Evolutionary conservation across 2,113 vertebrate genomes (phyloP), one percentile per base, ranked within the genome.

Genomic region (Romanogobio albipinnatus): DNA sequence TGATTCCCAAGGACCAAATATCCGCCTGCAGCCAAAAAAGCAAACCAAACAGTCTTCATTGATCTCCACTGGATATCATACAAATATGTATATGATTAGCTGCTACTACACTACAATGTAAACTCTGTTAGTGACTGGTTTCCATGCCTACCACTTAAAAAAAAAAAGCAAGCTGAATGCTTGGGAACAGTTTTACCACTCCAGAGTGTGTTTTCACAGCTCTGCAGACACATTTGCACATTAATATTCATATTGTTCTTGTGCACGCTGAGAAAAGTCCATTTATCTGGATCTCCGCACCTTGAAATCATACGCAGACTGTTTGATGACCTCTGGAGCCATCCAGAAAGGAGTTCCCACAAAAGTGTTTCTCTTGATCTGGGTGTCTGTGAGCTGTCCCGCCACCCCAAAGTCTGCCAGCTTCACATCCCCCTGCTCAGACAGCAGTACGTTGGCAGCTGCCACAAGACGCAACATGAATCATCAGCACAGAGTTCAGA

Each of bases 291-390:
- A 76, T 53, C 73, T 74, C 80, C 85, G 6, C 47, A 89, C 9
- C 43, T 90, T 87, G 58, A 84, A 87, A 89, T 99, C 98, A 0
- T 99, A 99, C 22, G 98, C 97, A 0, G 98, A 99, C 93, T 99
- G 98, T 91, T 99, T 99, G 93, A 99, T 99, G 90, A 99, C 98
- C 90, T 99, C 98, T 0, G 98, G 98, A 1, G 98, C 98, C 98
- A 99, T 99, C 98, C 98, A 99, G 94, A 99, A 99, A 0, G 98
- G 98, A 3, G 98, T 99, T 39, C 98, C 98, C 0, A 99, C 98
- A 87, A 99, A 99, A 0, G 98, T 99, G 93, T 99, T 99, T 89
- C 98, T 97, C 93, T 99, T 99, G 91, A 99, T 99, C 88, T 99
- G 98, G 0, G 98, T 99, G 83, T 99, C 98, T 2, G 98, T 99